Evolutionary conservation across 2,888 invertebrate species (phyloP).

Genomic region (Ophion ellenae): DNA sequence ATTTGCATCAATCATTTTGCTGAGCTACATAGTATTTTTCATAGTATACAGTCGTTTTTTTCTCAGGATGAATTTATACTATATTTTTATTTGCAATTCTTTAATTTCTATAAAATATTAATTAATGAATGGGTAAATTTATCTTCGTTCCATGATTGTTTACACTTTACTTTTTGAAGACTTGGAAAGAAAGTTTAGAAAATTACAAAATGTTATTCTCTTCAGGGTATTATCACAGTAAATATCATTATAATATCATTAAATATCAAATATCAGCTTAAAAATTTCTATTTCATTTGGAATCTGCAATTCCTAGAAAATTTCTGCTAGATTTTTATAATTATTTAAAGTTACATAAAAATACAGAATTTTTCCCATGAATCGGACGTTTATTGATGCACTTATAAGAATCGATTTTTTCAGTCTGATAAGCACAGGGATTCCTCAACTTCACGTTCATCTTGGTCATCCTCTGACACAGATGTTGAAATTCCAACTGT

Average conservation of each 20-base stretch:
- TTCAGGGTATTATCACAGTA: neutral
- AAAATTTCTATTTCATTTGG: neutral
- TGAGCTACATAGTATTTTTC: too few species aligned
- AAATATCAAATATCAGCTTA: neutral
- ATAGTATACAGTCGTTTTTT: neutral
- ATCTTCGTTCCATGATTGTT: neutral
- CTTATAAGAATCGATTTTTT: neutral
- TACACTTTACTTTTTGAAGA: neutral
- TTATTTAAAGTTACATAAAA: slow-evolving; percentile 1
- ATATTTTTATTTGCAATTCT: neutral
- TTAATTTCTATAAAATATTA: neutral
- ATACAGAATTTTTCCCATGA: slow-evolving; percentile 6
- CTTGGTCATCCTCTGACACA: slow-evolving; percentile 3
- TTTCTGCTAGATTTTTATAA: neutral
- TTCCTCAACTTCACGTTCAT: neutral
- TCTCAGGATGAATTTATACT: neutral
- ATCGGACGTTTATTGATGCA: neutral
- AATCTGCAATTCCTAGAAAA: neutral
- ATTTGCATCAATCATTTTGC: too few species aligned
- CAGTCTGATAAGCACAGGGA: neutral
- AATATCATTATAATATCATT: neutral
- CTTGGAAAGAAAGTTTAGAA: neutral
- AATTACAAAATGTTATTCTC: neutral
- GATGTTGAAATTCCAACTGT: neutral
- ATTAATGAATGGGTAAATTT: neutral